Conservation (phyloP, 2,888 invertebrate species). For the Drosophila aldrichi region DNA sequence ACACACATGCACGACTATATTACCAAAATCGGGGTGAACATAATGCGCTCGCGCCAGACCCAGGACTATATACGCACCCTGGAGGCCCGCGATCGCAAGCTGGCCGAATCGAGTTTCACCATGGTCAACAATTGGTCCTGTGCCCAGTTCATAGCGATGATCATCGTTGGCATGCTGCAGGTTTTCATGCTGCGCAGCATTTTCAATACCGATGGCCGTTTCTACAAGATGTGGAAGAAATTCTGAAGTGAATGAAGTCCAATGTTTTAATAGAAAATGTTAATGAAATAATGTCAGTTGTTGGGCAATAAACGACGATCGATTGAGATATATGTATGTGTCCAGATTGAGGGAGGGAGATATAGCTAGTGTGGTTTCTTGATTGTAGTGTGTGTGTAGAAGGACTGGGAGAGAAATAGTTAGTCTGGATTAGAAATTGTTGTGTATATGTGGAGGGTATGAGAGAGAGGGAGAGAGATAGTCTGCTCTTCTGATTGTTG, state of each 20-base stretch:
- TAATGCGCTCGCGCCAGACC: conserved; percentile 88
- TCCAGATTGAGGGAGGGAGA: no score
- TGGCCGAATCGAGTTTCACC: conserved; percentile 92
- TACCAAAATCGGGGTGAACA: conserved; percentile 87
- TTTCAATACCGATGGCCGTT: conserved; percentile 87
- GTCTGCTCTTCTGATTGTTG: no score
- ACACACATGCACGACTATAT: conserved; percentile 88
- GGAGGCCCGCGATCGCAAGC: conserved; percentile 93
- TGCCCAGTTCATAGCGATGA: conserved; percentile 90
- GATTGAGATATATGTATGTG: neutral
- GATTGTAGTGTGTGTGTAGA: no score
- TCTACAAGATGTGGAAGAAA: conserved; percentile 82
- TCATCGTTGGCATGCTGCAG: conserved; percentile 90
- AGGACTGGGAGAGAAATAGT: no score
- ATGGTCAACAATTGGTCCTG: conserved; percentile 92
- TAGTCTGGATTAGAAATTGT: no score
- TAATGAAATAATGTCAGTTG: neutral
- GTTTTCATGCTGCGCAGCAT: conserved; percentile 92
- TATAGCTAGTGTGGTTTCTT: no score
- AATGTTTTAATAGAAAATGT: neutral
- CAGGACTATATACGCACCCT: conserved; percentile 90
- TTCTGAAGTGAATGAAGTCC: neutral
- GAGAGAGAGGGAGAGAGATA: no score
- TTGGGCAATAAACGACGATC: neutral
- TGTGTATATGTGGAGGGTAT: no score